Evolutionary conservation across 1,140 invertebrate genomes (phyloP).

Genomic region (Aradophagus sp.): DNA sequence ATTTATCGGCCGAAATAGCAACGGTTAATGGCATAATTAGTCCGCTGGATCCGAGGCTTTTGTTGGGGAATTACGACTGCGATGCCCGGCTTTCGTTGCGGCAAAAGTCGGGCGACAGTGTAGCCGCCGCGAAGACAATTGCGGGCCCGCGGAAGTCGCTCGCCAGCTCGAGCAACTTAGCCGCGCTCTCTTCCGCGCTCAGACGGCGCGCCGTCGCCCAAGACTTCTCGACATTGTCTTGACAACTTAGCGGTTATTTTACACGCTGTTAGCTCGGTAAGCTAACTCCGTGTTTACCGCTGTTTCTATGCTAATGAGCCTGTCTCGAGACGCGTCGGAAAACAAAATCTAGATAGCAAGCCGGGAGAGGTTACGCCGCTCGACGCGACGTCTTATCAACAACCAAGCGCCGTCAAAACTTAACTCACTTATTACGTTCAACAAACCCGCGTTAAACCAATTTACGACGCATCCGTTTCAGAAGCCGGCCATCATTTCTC

Average conservation of each 20-base stretch:
- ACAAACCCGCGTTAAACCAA: conserved; percentile 35
- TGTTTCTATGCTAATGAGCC: conserved; percentile 74
- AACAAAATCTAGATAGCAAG: conserved; percentile 50
- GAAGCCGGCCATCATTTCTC: neutral
- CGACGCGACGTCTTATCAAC: conserved; percentile 49
- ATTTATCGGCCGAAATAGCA: conserved; percentile 39
- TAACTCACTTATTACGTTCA: conserved; percentile 45
- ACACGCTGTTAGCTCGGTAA: conserved; percentile 76
- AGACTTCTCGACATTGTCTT: conserved; percentile 70
- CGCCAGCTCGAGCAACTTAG: conserved; percentile 56
- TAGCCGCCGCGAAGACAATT: conserved; percentile 46
- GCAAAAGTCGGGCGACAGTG: conserved; percentile 53
- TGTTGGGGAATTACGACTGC: conserved; percentile 48
- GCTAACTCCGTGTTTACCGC: conserved; percentile 65
- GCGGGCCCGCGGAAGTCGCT: conserved; percentile 55
- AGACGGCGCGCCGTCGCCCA: conserved; percentile 53
- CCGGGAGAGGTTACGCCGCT: conserved; percentile 38
- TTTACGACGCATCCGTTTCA: conserved; percentile 22
- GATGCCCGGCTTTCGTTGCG: conserved; percentile 42
- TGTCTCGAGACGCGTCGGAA: conserved; percentile 51
- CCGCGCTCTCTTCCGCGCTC: conserved; percentile 37
- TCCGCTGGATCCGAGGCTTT: conserved; percentile 33
- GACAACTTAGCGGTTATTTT: conserved; percentile 76
- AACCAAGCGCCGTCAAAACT: conserved; percentile 46
- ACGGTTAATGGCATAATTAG: conserved; percentile 50